phyloP scores from a whole-genome alignment of 2,888 invertebrate genomes.

The Ornithoptera priamus region DNA sequence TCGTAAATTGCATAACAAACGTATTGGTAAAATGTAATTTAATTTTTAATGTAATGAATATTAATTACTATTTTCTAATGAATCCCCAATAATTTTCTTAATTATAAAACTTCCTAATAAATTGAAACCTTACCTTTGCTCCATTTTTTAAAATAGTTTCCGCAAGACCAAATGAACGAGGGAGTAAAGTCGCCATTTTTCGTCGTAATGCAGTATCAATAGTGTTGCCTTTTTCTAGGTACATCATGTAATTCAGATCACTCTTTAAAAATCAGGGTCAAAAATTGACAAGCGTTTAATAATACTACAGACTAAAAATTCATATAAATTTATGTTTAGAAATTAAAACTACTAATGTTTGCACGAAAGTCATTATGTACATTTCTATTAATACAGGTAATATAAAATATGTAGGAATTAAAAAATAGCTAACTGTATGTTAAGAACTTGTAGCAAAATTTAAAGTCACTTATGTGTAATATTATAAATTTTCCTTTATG shows the following conservation, averaged over 20 bases:
- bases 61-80: not conserved
- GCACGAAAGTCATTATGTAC: no score
- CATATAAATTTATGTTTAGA: not conserved
- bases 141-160: slow-evolving; percentile 86
- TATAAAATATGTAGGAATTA: no score
- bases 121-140: slow-evolving; percentile 82
- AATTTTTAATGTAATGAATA: not conserved
- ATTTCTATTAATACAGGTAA: no score
- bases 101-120: not conserved
- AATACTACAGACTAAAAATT: not conserved
- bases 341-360: no score
- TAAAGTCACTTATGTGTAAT: no score
- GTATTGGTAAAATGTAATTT: not conserved
- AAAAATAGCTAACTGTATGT: no score
- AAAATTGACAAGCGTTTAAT: slow-evolving; percentile 1
- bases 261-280: not conserved
- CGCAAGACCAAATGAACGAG: slow-evolving; percentile 84
- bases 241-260: slow-evolving; percentile 13
- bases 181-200: slow-evolving; percentile 90
- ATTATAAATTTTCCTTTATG: no score
- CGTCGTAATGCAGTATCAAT: slow-evolving; percentile 35
- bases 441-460: no score
- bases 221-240: slow-evolving; percentile 26
- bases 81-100: not conserved
- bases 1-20: not conserved